Evolutionary conservation across 1,140 invertebrate species (phyloP), one percentile per base, ranked within the genome.

Genomic region (Archivesica marissinica): DNA sequence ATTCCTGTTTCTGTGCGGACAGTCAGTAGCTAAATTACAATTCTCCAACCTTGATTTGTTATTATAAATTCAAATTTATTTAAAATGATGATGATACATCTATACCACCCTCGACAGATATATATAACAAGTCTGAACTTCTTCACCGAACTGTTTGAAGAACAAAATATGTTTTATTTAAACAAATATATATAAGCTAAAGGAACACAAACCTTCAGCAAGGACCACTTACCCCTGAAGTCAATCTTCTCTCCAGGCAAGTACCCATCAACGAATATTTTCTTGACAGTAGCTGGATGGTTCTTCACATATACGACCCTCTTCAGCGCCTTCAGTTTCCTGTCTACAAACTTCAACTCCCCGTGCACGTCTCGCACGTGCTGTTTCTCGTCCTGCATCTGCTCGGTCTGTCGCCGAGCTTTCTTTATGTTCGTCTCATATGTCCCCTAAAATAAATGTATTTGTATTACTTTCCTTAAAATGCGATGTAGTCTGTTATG

Each of bases 261-360:
- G 30, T 66, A 85, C 20, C 82, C 82, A 6, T 85, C 54, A 41
- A 85, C 66, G 72, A 85, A 85, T 39, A 85, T 85, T 44, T 85
- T 85, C 56, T 85, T 85, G 13, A 85, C 82, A 0, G 82, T 85
- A 0, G 56, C 56, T 47, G 82, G 82, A 35, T 85, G 82, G 3
- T 23, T 68, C 61, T 85, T 85, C 54, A 85, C 82, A 23, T 85
- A 47, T 3, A 85, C 77, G 11, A 85, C 77, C 7, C 82, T 72
- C 52, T 68, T 64, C 1, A 85, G 82, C 1, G 72, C 72, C 25
- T 64, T 50, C 20, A 85, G 66, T 25, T 85, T 85, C 9, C 72
- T 28, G 4, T 76, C 72, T 0, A 85, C 1, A 0, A 28, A 52
- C n/a, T 50, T 74, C 35, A 76, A 13, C 2, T 77, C 54, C 6